Evolutionary conservation across 1,140 invertebrate genomes (phyloP), one percentile per base, ranked within the genome.

Genomic region (Cephus cinctus): DNA sequence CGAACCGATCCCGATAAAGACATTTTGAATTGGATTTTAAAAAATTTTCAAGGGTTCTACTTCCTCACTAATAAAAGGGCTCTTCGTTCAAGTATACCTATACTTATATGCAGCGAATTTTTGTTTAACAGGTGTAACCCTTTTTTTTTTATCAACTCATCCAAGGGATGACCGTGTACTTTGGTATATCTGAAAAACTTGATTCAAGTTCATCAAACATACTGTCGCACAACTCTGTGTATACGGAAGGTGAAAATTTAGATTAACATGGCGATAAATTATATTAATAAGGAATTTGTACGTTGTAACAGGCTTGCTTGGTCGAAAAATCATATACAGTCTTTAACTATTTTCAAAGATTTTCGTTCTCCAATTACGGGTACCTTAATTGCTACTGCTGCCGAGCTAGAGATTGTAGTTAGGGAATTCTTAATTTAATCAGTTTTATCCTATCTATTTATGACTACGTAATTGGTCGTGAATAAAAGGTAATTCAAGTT

Each of bases 371-470:
- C 34, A 36, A 36, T 36, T 36, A 36, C 34, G 8, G 14, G 34
- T 36, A 18, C 19, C 34, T 15, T 36, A 36, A 36, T 36, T 12
- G 19, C 34, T 18, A 9, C 11, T 36, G 27, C 6, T 8, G 4
- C 34, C 19, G 14, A 18, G 34, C 19, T 8, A 15, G 34, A 36
- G 34, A 18, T 36, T 12, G 34, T 36, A 36, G 34, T 18, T 15
- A 6, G 15, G 34, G 34, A 36, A 36, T 36, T 36, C 19, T 36
- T 36, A 9, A 36, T 36, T 36, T n/a, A 36, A 36, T 36, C 14
- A 36, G 8, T 14, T 15, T 18, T 0, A 12, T 30, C 9, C 27
- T 18, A 36, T 36, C 19, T 18, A 14, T 36, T 36, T 15, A 11
- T 8, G 34, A 15, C 11, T 36, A 36, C 34, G 34, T 36, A 36